These are phyloP conservation scores for Mustela lutreola DNA, from an alignment of 2,113 vertebrate genomes.

Conservation along the genomic window DNA sequence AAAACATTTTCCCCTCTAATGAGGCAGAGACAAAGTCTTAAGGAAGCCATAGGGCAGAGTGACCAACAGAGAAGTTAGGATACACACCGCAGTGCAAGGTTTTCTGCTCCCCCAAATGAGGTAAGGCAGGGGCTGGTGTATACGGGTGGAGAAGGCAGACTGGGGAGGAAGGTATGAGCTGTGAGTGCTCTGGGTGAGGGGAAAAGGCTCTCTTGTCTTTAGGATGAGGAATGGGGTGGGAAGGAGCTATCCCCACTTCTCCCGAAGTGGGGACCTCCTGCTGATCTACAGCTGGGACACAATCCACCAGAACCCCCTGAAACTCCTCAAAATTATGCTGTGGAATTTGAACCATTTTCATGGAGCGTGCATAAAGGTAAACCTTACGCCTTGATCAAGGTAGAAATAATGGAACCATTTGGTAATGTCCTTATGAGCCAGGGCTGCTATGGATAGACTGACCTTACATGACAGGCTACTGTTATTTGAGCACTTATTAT, in stretches of 20 bases:
- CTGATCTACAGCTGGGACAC: not conserved
- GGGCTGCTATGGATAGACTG: not conserved
- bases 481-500: not conserved
- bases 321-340: too few relatives aligned
- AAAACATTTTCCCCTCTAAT: too few relatives aligned
- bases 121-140: not conserved
- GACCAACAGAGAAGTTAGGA: not conserved
- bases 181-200: not conserved
- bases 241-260: not conserved
- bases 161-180: not conserved
- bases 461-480: not conserved
- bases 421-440: not conserved
- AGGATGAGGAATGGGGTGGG: not conserved
- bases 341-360: not conserved
- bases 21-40: not conserved
- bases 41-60: not conserved
- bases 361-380: not conserved
- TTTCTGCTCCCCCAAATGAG: not conserved
- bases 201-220: not conserved
- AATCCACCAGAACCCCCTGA: not conserved
- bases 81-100: not conserved
- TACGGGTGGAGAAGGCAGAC: not conserved
- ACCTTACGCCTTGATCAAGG: not conserved
- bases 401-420: not conserved
- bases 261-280: too few relatives aligned